A percentile compares a stretch with the other conserved stretches of the same genome.
phyloP scores from a whole-genome alignment of 2,113 vertebrate genomes.

The Clarias magur region DNA sequence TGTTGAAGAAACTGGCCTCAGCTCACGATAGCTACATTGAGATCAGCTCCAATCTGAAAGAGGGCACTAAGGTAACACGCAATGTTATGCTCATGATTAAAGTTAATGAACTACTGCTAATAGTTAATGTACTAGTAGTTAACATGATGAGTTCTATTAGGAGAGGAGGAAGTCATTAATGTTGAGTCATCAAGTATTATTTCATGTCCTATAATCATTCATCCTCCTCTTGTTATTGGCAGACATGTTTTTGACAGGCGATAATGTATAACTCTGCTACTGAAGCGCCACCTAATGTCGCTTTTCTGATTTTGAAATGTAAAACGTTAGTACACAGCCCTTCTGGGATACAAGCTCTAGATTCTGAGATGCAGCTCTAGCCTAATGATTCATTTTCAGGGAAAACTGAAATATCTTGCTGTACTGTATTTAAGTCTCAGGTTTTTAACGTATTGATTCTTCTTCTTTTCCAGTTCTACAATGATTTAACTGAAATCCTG shows the following conservation, averaged over 20 bases:
- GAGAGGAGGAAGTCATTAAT: not conserved
- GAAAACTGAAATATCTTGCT: not conserved
- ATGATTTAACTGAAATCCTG: constrained; percentile 94
- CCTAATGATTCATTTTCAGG: not conserved
- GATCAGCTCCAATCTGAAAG: constrained; percentile 89
- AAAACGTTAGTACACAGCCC: not conserved
- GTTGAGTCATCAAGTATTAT: not conserved
- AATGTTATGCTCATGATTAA: not conserved
- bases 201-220: not conserved
- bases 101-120: not conserved
- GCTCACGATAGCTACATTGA: constrained; percentile 97
- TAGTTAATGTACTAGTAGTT: not conserved
- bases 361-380: not conserved
- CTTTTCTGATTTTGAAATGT: not conserved
- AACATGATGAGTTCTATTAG: not conserved
- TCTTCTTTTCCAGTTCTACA: constrained; percentile 86
- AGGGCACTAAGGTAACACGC: constrained; percentile 91
- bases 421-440: not conserved
- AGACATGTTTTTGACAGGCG: not conserved
- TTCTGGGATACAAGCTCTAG: not conserved
- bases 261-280: not conserved
- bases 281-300: not conserved
- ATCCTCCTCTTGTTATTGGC: not conserved
- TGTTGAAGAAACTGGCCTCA: constrained; percentile 93
- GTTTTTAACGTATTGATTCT: not conserved